Evolutionary conservation across 2,797 vertebrate species (phyloP), one percentile per base, ranked within the genome.

Genomic region (Danio kyathit): DNA sequence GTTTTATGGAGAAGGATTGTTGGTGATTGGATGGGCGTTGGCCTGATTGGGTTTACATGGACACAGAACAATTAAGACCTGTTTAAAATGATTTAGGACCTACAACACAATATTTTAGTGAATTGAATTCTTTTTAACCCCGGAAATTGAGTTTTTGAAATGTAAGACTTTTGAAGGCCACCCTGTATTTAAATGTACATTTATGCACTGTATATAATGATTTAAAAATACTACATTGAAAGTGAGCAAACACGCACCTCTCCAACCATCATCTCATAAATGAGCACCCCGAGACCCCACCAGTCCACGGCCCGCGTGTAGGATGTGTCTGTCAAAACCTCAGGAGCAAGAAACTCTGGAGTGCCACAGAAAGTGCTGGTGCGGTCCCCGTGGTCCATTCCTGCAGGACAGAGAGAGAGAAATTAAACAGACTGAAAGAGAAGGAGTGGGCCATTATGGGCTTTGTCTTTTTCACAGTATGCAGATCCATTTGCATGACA

Each of bases 291-390:
- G 52, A 97, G 94, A 6, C 96, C 96, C 96, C 96, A 97, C 96
- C 96, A 97, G 89, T 97, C 96, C 2, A 97, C 96, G 0, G 96
- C 96, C 60, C 96, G 89, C 0, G n/a, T n/a, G n/a, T n/a, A n/a
- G n/a, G n/a, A n/a, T n/a, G n/a, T n/a, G n/a, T n/a, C n/a, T n/a
- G n/a, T 97, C 87, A 97, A 91, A 66, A 97, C 95, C 88, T 97
- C 96, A 0, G 96, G 96, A 0, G 96, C 96, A 91, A 97, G 86
- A 91, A 97, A 97, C 90, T 97, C 96, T 0, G 96, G 96, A 46
- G 96, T 97, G 40, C 96, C 96, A 17, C 96, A 97, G 90, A 97
- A 97, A 0, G 96, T 97, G 72, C 96, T 96, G 72, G 96, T 97
- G 83, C 96, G 91, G 83, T 97, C 96, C 48, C 95, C 95, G 14